Conservation (phyloP, 2,113 vertebrate genomes). For the Axis porcinus region DNA sequence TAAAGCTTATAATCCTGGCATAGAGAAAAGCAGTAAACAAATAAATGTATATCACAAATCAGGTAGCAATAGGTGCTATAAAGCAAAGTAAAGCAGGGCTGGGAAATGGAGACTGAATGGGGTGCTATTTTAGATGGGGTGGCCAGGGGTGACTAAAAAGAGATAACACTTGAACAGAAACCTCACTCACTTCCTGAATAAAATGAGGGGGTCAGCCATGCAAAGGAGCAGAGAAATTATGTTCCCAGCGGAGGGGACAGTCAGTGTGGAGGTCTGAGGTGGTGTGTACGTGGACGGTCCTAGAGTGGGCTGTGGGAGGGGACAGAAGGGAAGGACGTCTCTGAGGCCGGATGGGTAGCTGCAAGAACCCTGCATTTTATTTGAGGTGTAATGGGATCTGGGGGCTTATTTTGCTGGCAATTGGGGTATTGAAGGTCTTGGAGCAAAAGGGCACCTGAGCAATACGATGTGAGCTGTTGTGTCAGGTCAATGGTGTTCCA, state of each 20-base stretch:
- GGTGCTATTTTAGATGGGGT: not conserved
- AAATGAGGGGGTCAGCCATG: not conserved
- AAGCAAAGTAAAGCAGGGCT: not conserved
- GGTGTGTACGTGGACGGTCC: accelerated
- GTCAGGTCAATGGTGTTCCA: not conserved
- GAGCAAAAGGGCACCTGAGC: not conserved
- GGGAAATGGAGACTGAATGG: not conserved
- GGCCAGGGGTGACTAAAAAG: not conserved
- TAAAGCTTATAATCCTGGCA: not conserved
- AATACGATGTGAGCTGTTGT: not conserved
- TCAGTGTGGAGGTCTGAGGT: not conserved
- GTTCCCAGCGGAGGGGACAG: not conserved
- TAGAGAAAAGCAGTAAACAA: not conserved
- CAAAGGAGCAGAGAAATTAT: not conserved
- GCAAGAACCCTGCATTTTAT: not conserved
- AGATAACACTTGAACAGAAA: not conserved
- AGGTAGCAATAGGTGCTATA: not conserved
- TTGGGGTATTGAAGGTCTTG: not conserved
- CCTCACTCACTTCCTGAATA: not conserved
- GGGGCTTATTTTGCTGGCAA: not conserved
- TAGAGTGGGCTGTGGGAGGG: not conserved
- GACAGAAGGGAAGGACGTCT: not conserved
- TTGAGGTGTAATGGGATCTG: not conserved
- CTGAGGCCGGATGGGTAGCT: not conserved
- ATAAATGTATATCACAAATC: not conserved